phyloP scores from a whole-genome alignment of 2,797 vertebrate species.

The Sebastes alutus region DNA sequence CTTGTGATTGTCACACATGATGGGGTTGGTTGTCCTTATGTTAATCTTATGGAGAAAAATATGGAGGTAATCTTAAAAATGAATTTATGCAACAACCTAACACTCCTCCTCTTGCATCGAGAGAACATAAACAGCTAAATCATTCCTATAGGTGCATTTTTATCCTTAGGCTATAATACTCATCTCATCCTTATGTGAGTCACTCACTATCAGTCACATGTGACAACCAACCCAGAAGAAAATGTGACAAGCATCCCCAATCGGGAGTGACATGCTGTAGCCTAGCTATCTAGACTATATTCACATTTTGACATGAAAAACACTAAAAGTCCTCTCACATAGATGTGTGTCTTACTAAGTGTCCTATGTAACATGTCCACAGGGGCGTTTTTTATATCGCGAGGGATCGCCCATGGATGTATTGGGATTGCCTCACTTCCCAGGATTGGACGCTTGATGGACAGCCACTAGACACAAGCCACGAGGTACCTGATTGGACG shows the following conservation, averaged over 20 bases:
- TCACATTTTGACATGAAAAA: background rate
- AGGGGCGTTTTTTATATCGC: no score
- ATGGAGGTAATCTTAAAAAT: background rate
- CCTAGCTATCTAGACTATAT: background rate
- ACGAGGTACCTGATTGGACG: no score
- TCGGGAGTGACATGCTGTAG: background rate
- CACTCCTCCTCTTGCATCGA: background rate
- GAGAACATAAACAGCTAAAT: background rate
- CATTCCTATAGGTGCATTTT: background rate
- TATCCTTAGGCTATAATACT: background rate
- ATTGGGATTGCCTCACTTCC: no score
- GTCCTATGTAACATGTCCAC: no score
- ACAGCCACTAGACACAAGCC: accelerated
- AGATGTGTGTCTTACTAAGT: background rate
- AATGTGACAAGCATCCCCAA: background rate
- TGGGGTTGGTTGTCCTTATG: no score
- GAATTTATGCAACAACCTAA: background rate
- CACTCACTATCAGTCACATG: no score
- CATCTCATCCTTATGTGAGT: background rate
- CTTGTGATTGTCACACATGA: no score
- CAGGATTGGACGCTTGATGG: no score
- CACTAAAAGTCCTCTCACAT: background rate
- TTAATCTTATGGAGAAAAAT: background rate
- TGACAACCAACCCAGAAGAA: background rate
- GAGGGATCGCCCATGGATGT: no score